phyloP scores from a whole-genome alignment of 2,888 invertebrate genomes.

The Gerosis bhagava region DNA sequence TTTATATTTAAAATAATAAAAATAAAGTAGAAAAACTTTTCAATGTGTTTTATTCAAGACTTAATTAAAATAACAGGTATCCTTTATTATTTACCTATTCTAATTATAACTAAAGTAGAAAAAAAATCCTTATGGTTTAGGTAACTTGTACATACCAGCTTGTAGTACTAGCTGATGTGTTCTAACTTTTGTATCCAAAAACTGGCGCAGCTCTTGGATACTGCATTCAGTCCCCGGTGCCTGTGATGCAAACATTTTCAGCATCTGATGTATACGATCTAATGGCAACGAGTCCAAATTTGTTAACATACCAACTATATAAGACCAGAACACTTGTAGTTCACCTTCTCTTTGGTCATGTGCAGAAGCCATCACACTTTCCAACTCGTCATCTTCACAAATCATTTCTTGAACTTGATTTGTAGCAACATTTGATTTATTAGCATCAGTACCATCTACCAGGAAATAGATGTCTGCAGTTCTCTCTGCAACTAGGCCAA shows the following conservation, averaged over 20 bases:
- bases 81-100: no score
- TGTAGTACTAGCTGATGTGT: constrained; percentile 93
- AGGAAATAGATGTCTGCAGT: constrained; percentile 88
- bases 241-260: constrained; percentile 98
- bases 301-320: constrained; percentile 97
- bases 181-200: constrained; percentile 95
- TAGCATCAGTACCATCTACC: constrained; percentile 84
- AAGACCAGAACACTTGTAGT: constrained; percentile 97
- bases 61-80: no score
- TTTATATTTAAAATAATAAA: constrained; percentile 63
- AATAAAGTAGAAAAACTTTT: constrained; percentile 71
- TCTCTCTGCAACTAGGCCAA: constrained; percentile 91
- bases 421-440: constrained; percentile 78
- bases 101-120: no score
- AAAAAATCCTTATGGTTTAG: constrained; percentile 80
- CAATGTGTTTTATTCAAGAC: constrained; percentile 39
- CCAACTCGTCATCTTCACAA: constrained; percentile 94
- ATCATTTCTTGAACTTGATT: constrained; percentile 84
- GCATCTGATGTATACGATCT: constrained; percentile 97
- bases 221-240: constrained; percentile 95
- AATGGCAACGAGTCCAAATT: constrained; percentile 95
- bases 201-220: constrained; percentile 92
- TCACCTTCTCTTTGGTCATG: constrained; percentile 97
- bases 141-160: constrained; percentile 94
- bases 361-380: constrained; percentile 97